Percentiles rank a stretch among this genome's conserved stretches.
These are phyloP conservation scores for Nomada fabriciana DNA, from an alignment of 2,888 invertebrate species.

Conservation along the genomic window DNA sequence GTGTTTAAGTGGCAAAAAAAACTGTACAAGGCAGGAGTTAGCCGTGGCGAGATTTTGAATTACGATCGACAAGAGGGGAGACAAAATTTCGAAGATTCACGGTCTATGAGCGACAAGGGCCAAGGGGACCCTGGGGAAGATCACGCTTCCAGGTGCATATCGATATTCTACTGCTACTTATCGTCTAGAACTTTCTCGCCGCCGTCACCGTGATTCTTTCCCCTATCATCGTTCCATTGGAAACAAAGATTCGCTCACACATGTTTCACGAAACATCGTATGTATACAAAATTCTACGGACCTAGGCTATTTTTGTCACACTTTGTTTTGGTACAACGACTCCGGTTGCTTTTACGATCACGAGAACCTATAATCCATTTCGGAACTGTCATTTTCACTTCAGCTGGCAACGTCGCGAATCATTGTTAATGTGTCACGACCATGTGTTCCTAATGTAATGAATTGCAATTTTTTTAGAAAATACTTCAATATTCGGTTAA, in stretches of 20 bases:
- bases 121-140: conserved; percentile 84
- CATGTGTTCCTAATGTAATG: conserved; percentile 55
- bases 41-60: conserved; percentile 51
- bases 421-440: conserved; percentile 44
- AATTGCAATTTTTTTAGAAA: conserved; percentile 25
- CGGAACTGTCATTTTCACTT: conserved; percentile 51
- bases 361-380: conserved; percentile 6
- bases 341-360: conserved; percentile 24
- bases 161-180: conserved; percentile 4
- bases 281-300: conserved; percentile 36
- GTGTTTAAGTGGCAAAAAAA: conserved; percentile 16
- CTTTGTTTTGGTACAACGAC: conserved; percentile 70
- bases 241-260: neutral
- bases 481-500: neutral
- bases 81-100: conserved; percentile 77
- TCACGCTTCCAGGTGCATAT: conserved; percentile 81
- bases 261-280: conserved; percentile 40
- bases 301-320: conserved; percentile 61
- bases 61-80: conserved; percentile 50
- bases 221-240: no score
- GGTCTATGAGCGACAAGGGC: conserved; percentile 83
- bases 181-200: conserved; percentile 10
- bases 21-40: neutral
- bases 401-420: conserved; percentile 46
- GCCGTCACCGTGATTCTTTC: neutral